Evolutionary conservation across 2,888 invertebrate species (phyloP).

Genomic region (Acanthosepion pharaonis): DNA sequence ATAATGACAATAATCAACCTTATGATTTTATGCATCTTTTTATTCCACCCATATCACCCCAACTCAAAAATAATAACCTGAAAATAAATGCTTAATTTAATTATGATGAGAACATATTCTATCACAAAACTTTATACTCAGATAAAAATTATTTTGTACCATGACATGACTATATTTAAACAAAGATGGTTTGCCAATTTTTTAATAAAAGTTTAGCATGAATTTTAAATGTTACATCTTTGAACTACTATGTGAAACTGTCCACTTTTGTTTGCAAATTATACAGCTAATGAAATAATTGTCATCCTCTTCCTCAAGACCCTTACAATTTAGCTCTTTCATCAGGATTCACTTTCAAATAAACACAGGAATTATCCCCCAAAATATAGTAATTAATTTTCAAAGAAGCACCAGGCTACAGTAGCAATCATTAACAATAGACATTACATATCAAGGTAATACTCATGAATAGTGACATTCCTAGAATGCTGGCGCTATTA

Average conservation of each 20-base stretch:
- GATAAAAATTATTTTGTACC: background rate
- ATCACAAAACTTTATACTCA: background rate
- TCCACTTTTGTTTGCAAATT: conserved; percentile 9
- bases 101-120: background rate
- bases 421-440: background rate
- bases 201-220: background rate
- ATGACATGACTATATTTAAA: too few relatives aligned
- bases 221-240: background rate
- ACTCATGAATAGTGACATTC: too few relatives aligned
- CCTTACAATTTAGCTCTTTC: background rate
- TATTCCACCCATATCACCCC: background rate
- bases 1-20: background rate
- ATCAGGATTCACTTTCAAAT: background rate
- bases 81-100: background rate
- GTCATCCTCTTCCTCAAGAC: background rate
- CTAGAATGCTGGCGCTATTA: background rate
- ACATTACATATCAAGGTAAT: background rate
- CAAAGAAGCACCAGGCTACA: background rate
- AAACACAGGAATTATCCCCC: background rate
- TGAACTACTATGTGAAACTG: background rate
- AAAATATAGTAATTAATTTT: background rate
- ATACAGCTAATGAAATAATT: conserved; percentile 15
- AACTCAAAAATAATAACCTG: background rate
- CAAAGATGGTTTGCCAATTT: background rate
- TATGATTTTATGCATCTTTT: background rate